phyloP scores from a whole-genome alignment of 2,888 invertebrate species.

The Leucoma salicis region DNA sequence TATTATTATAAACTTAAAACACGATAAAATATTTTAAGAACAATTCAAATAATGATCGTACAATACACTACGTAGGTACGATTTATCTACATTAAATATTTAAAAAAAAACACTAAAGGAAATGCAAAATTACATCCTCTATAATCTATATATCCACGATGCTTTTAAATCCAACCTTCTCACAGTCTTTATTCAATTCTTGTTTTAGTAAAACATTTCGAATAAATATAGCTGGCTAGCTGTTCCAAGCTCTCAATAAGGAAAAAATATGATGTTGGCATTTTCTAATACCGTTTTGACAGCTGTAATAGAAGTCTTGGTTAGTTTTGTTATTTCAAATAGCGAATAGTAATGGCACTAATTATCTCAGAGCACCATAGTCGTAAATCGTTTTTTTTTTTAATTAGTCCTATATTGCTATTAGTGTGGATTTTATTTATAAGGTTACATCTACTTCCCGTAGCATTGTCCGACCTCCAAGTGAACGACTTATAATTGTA shows the following conservation, averaged over 20 bases:
- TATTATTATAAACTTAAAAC: too few species aligned
- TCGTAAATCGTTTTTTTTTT: slow-evolving; percentile 47
- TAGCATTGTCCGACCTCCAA: slow-evolving; percentile 52
- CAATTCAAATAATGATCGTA: neutral
- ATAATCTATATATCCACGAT: neutral
- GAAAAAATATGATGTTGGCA: slow-evolving; percentile 6
- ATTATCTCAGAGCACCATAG: slow-evolving; percentile 39
- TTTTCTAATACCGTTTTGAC: slow-evolving; percentile 26
- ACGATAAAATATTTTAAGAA: too few species aligned
- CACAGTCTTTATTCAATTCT: slow-evolving; percentile 6
- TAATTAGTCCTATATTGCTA: slow-evolving; percentile 43
- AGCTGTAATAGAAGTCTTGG: slow-evolving; percentile 18
- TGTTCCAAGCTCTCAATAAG: slow-evolving; percentile 19
- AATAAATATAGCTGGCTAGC: slow-evolving; percentile 6
- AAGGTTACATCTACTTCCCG: slow-evolving; percentile 49
- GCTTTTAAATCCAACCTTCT: slow-evolving; percentile 11
- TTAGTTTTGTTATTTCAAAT: slow-evolving; percentile 15
- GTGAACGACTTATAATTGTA: slow-evolving; percentile 41
- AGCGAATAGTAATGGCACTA: slow-evolving; percentile 37
- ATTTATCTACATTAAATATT: slow-evolving; percentile 10
- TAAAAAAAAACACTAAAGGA: slow-evolving; percentile 8
- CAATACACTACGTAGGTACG: slow-evolving; percentile 4
- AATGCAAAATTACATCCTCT: slow-evolving; percentile 16
- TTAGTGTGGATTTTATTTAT: slow-evolving; percentile 45
- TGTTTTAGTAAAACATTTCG: neutral